Evolutionary conservation across 2,797 vertebrate genomes (phyloP).

Genomic region (Gymnopithys bicolor): DNA sequence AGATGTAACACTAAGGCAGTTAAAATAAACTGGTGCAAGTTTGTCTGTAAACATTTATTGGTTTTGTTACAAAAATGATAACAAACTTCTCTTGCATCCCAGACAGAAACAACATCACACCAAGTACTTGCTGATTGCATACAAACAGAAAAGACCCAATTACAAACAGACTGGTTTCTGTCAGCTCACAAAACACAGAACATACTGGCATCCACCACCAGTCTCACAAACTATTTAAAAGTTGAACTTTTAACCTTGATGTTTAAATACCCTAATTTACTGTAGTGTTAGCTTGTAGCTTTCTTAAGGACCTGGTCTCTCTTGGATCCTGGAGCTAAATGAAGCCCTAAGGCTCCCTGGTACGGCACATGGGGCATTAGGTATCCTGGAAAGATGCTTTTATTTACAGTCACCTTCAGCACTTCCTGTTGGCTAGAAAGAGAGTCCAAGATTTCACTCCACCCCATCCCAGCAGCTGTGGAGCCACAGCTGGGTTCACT

Average conservation of each 20-base stretch:
- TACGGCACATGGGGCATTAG: no score
- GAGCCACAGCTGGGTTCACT: not conserved
- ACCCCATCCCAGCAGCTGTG: not conserved
- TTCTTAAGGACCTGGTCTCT: not conserved
- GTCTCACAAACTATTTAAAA: not conserved
- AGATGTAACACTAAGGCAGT: not conserved
- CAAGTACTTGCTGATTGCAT: not conserved
- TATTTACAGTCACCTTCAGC: not conserved
- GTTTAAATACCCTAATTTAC: not conserved
- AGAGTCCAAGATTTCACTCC: not conserved
- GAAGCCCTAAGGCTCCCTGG: not conserved
- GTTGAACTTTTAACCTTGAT: not conserved
- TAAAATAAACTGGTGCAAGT: constrained; percentile 20
- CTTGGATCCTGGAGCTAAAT: not conserved
- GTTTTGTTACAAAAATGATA: constrained; percentile 19
- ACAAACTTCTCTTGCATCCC: constrained; percentile 6
- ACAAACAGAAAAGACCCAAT: not conserved
- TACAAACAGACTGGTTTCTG: constrained; percentile 10
- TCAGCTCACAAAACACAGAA: constrained; percentile 12
- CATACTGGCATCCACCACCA: not conserved
- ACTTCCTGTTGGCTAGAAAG: not conserved
- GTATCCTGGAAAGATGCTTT: not conserved
- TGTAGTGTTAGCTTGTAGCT: not conserved
- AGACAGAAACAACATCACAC: not conserved
- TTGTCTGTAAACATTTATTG: constrained; percentile 23